phyloP scores from a whole-genome alignment of 2,888 invertebrate genomes.

The Drosophila quinaria region DNA sequence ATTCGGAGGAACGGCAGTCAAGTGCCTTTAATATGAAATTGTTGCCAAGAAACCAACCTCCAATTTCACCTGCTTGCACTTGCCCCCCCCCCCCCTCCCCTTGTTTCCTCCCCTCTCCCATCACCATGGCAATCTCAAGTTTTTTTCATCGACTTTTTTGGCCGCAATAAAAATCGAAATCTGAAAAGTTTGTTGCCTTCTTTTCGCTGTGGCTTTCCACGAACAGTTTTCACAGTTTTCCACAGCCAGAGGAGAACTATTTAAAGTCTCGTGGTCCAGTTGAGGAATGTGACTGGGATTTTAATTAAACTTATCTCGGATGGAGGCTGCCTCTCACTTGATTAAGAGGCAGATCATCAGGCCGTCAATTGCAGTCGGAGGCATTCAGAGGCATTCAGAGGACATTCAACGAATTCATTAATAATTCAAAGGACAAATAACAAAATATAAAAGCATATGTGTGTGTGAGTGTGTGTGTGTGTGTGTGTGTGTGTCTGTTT shows the following conservation, averaged over 20 bases:
- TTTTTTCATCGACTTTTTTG: conserved; percentile 24
- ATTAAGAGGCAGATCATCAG: conserved; percentile 57
- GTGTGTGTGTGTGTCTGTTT: conserved; percentile 44
- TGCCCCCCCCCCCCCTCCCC: not conserved
- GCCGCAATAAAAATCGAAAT: conserved; percentile 76
- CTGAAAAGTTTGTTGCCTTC: conserved; percentile 59
- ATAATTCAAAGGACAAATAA: conserved; percentile 85
- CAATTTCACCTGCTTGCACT: conserved; percentile 36
- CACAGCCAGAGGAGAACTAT: conserved; percentile 37
- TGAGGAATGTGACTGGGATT: conserved; percentile 49
- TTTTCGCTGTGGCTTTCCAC: conserved; percentile 7
- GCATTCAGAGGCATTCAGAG: conserved; percentile 6
- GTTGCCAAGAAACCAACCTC: conserved; percentile 73
- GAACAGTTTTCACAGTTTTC: conserved; percentile 18
- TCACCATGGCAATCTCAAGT: conserved; percentile 44
- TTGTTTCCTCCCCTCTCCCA: conserved; percentile 11
- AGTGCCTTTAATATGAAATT: conserved; percentile 70
- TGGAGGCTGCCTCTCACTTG: conserved; percentile 45
- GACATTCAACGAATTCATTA: conserved; percentile 79
- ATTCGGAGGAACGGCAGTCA: conserved; percentile 36
- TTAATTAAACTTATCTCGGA: conserved; percentile 72
- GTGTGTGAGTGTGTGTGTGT: conserved; percentile 36
- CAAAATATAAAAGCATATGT: conserved; percentile 47
- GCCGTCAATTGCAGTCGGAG: conserved; percentile 27
- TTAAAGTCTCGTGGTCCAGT: conserved; percentile 48